Base-by-base conservation (phyloP, 2,888 invertebrate species). In the Geotrupes spiniger region DNA sequence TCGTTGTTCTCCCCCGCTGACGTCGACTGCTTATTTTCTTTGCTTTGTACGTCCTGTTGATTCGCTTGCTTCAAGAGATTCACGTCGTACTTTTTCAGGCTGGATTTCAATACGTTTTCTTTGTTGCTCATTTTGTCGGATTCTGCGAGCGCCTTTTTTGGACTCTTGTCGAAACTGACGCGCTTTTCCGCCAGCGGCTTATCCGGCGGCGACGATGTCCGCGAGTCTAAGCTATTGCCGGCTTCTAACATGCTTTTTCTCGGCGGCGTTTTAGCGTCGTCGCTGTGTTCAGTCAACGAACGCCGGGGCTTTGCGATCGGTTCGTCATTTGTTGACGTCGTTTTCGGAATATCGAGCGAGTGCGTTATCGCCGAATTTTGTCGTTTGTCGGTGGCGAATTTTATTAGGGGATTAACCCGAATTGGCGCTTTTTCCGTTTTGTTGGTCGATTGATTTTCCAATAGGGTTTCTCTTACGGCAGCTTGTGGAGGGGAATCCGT, bases 391-490 rank as follows among this genome's bases (percentile, higher is more conserved):
- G 51, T 63, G 3, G 64, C 67, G 42, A 65, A 60, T 52, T 63
- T 64, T 54, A 70, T 66, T 27, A 72, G 53, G 2, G 72, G 71
- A 60, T 71, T 71, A 29, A 68, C 58, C 27, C 72, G 60, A 2
- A 39, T 27, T 4, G 59, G 52, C 9, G 62, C 58, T 27, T 38
- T 47, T 44, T 51, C 51, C 29, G 41, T 38, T 26, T 38, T 45
- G 39, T 50, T 49, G 28, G 40, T 36, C 39, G 27, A 42, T 46
- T 50, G 51, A n/a, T 10, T 49, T 38, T 48, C 48, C 26, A 14
- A 16, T 14, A 46, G 25, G 26, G 47, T 26, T 14, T 29, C 47
- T 25, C 6, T 17, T 36, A 26, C 28, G 37, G 17, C 12, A 21
- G 41, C 29, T 46, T 52, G 38, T 17, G 28, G 42, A 27, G 28